A percentile compares a stretch with the other conserved stretches of the same genome.
Conservation (phyloP, 2,113 vertebrate species). For the Cromileptes altivelis region DNA sequence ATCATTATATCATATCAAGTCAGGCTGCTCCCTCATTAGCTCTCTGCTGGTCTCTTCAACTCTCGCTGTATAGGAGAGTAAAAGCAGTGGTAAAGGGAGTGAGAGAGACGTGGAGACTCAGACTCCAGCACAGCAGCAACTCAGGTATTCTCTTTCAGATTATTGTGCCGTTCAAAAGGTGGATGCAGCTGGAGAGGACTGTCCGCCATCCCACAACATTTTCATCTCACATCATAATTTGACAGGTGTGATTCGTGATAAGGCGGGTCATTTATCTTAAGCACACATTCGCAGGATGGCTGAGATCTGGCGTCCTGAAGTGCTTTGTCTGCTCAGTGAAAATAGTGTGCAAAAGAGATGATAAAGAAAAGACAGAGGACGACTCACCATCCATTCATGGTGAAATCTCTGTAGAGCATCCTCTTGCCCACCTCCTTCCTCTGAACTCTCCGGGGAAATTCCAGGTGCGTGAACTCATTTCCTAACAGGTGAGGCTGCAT, state of each 20-base stretch:
- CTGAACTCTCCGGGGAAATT: constrained; percentile 97
- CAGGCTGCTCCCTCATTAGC: constrained; percentile 63
- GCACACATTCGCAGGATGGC: neutral
- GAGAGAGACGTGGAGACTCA: neutral
- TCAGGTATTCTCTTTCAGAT: neutral
- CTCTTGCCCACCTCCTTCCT: constrained; percentile 97
- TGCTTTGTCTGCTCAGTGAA: constrained; percentile 2
- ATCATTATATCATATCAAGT: constrained; percentile 56
- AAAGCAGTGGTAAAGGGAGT: constrained; percentile 6
- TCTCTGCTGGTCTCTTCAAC: constrained; percentile 31
- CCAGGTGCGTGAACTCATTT: constrained; percentile 99
- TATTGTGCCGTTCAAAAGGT: neutral
- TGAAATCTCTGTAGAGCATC: constrained; percentile 98
- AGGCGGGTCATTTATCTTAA: neutral
- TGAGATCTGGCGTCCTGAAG: neutral
- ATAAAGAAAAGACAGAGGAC: neutral
- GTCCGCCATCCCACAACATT: neutral
- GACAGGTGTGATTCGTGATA: neutral
- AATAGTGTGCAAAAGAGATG: neutral
- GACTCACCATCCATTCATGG: constrained; percentile 97
- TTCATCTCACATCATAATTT: constrained; percentile 9
- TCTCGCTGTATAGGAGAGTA: constrained; percentile 5
- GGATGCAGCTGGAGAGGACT: neutral
- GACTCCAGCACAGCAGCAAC: neutral
- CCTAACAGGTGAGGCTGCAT: constrained; percentile 98